These are phyloP conservation scores for Willowsia nigromaculata DNA, from an alignment of 2,888 invertebrate species.

Conservation along the genomic window DNA sequence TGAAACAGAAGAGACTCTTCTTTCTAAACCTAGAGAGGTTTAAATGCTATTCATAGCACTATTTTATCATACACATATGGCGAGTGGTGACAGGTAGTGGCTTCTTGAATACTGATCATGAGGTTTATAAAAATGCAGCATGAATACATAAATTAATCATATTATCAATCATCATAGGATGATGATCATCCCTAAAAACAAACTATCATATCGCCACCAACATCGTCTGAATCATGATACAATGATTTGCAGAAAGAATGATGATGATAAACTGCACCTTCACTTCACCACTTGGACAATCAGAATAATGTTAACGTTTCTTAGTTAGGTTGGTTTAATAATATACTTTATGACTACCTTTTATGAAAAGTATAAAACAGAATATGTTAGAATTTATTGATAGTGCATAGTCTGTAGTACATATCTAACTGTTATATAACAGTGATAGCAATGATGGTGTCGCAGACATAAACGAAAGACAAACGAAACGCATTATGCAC, in stretches of 20 bases:
- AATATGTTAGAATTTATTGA: too few species aligned
- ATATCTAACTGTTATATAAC: too few species aligned
- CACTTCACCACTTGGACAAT: constrained; percentile 31
- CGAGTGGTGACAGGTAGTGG: background rate
- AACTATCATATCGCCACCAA: background rate
- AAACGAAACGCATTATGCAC: too few species aligned
- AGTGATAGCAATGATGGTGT: too few species aligned
- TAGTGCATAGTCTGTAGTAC: too few species aligned
- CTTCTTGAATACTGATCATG: background rate
- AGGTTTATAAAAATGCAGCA: background rate
- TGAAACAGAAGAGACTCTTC: too few species aligned
- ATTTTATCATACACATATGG: background rate
- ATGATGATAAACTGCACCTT: constrained; percentile 11
- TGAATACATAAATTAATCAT: constrained; percentile 9
- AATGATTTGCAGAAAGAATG: constrained; percentile 12
- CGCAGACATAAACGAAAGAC: background rate
- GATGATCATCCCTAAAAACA: constrained; percentile 2
- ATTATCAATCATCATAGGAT: constrained; percentile 11
- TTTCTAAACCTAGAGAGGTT: too few species aligned
- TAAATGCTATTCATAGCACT: constrained; percentile 5
- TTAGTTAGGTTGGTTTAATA: background rate
- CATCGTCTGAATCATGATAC: background rate
- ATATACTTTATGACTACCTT: background rate
- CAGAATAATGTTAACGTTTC: background rate
- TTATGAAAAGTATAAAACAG: too few species aligned